phyloP scores from a whole-genome alignment of 64 coral and sea anemone genomes.

The Stichodactyla mertensii region DNA sequence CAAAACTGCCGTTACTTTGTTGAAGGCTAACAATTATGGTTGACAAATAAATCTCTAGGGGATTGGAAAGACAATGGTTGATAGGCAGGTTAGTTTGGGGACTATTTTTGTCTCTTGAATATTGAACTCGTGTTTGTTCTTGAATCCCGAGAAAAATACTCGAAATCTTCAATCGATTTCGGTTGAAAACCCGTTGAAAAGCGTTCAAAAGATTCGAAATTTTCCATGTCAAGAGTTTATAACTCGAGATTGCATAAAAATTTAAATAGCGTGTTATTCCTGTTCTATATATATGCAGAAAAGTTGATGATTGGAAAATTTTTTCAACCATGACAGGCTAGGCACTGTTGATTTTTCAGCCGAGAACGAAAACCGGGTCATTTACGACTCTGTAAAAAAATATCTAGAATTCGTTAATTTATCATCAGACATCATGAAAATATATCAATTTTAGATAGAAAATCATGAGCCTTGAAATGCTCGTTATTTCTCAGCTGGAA shows the following conservation, averaged over 20 bases:
- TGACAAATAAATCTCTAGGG: constrained; percentile 6
- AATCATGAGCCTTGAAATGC: too few species aligned
- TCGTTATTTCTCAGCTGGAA: too few species aligned
- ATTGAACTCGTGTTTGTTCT: neutral
- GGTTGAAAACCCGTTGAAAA: neutral
- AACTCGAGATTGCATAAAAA: neutral
- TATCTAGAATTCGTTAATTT: too few species aligned
- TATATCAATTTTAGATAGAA: too few species aligned
- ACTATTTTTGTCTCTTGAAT: neutral
- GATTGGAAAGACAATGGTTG: neutral
- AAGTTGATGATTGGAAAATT: neutral
- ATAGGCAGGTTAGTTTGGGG: neutral
- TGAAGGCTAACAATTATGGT: neutral
- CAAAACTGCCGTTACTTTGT: constrained; percentile 13
- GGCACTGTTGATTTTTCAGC: too few species aligned
- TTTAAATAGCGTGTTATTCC: neutral
- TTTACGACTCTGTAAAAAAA: too few species aligned
- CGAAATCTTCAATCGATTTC: neutral
- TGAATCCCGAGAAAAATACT: neutral
- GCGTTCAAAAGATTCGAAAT: neutral
- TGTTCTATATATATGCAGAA: neutral
- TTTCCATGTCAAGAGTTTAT: neutral
- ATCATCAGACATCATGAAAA: too few species aligned
- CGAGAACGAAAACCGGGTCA: too few species aligned
- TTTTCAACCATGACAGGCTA: neutral